phyloP scores from a whole-genome alignment of 2,888 invertebrate species.

The Caenorhabditis doughertyi region DNA sequence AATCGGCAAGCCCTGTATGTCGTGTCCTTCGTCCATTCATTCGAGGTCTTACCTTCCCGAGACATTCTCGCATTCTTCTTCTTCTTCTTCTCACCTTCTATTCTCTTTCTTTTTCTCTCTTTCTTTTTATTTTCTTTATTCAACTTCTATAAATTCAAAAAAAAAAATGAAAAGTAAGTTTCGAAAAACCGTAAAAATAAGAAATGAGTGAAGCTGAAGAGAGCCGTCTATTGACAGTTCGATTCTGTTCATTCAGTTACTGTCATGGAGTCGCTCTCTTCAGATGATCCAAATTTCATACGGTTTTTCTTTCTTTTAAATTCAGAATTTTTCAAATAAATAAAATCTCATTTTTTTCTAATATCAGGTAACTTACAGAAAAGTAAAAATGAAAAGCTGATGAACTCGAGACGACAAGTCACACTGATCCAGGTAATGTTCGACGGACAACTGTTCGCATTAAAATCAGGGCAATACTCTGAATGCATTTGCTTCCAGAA shows the following conservation, averaged over 20 bases:
- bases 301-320: background rate
- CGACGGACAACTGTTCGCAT: too few relatives aligned
- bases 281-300: conserved; percentile 55
- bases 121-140: background rate
- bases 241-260: conserved; percentile 27
- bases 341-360: too few relatives aligned
- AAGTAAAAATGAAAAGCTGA: too few relatives aligned
- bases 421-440: too few relatives aligned
- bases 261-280: conserved; percentile 79
- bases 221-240: conserved; percentile 77
- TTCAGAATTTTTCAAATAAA: too few relatives aligned
- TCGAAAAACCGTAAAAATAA: background rate
- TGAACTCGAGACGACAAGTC: too few relatives aligned
- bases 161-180: conserved; percentile 19
- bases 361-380: too few relatives aligned
- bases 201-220: conserved; percentile 66
- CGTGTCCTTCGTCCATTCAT: conserved; percentile 39
- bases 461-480: too few relatives aligned
- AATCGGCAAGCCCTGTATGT: conserved; percentile 17
- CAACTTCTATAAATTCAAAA: background rate
- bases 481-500: too few relatives aligned
- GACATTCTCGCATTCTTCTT: conserved; percentile 6
- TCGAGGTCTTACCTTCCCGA: conserved; percentile 21
- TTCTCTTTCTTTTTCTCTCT: background rate
- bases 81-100: conserved; percentile 18